Evolutionary conservation across 2,797 vertebrate genomes (phyloP), one percentile per base, ranked within the genome.

Genomic region (Clarias laeviceps): DNA sequence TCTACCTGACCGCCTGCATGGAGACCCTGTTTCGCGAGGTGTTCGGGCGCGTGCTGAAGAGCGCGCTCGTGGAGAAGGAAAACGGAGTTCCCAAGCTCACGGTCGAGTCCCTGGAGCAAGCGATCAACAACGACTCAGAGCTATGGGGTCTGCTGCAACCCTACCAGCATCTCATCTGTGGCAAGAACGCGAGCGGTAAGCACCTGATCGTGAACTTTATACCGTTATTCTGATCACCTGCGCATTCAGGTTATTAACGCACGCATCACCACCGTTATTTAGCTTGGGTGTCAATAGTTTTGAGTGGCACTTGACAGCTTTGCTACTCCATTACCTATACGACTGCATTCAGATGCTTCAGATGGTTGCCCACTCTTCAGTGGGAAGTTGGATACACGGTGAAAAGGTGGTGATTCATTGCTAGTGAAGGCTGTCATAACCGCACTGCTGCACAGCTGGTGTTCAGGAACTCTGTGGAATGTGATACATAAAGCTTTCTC

Each of bases 171-270:
- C 95, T 96, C 87, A 94, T 96, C 82, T 96, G 96, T 78, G 96
- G 95, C 62, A 96, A 96, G 92, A 96, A 96, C 64, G 95, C 94
- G 20, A 95, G 93, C 78, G 96, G 96, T 96, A 93, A 95, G 94
- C 86, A 37, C 20, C 59, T 70, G 40, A 66, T 62, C 50, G 61
- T 45, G 1, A 79, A 45, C 15, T 65, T 50, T 20, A 65, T 14
- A 22, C 15, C 50, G 34, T 20, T 2, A 17, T 64, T 40, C 24
- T 5, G 34, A 11, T 65, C 78, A 29, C 61, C 37, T 45, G 59
- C 61, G 61, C 78, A 5, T n/a, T 80, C 61, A 27, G 59, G 59
- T 64, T 29, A 64, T 20, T 27, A 80, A 61, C 76, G 37, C 57
- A 37, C 34, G 27, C 37, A 29, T 12, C 45, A 27, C 3, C 37